A percentile compares a stretch with the other conserved stretches of the same genome.
phyloP scores from a whole-genome alignment of 1,140 invertebrate species.

The Andricus grossulariae region DNA sequence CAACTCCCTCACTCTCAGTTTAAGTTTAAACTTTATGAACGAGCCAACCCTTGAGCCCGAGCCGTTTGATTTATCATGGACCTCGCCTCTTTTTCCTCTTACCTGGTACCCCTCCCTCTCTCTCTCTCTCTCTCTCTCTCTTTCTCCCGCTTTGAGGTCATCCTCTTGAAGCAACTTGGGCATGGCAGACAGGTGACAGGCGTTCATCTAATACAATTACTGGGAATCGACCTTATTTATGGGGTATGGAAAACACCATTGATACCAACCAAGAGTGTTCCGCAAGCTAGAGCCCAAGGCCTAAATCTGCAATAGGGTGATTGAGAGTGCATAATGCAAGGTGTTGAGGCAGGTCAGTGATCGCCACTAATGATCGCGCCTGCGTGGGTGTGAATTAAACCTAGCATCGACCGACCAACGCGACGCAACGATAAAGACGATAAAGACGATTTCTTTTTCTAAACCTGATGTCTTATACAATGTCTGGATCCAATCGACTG shows the following conservation, averaged over 20 bases:
- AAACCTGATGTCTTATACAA: too few species aligned
- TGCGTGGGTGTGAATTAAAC: conserved; percentile 70
- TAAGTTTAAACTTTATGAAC: conserved; percentile 24
- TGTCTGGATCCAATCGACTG: too few species aligned
- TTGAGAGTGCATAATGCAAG: conserved; percentile 70
- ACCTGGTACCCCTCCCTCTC: neutral
- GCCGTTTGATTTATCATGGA: conserved; percentile 61
- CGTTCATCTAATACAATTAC: conserved; percentile 73
- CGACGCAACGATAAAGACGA: too few species aligned
- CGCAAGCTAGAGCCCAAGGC: conserved; percentile 12
- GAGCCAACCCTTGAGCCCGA: conserved; percentile 51
- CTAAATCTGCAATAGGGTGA: conserved; percentile 55
- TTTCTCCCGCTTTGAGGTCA: conserved; percentile 9
- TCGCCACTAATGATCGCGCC: conserved; percentile 67
- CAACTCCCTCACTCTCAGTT: conserved; percentile 35
- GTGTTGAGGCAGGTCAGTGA: conserved; percentile 67
- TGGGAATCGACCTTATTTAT: conserved; percentile 67
- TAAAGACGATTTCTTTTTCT: too few species aligned
- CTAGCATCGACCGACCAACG: neutral
- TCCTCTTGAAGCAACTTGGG: conserved; percentile 30
- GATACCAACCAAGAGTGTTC: conserved; percentile 45
- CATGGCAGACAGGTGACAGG: conserved; percentile 56
- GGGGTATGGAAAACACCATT: conserved; percentile 56
- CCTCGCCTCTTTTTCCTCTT: conserved; percentile 33
- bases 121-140: too few species aligned